phyloP scores from a whole-genome alignment of 2,113 vertebrate genomes.

The Ictidomys tridecemlineatus region DNA sequence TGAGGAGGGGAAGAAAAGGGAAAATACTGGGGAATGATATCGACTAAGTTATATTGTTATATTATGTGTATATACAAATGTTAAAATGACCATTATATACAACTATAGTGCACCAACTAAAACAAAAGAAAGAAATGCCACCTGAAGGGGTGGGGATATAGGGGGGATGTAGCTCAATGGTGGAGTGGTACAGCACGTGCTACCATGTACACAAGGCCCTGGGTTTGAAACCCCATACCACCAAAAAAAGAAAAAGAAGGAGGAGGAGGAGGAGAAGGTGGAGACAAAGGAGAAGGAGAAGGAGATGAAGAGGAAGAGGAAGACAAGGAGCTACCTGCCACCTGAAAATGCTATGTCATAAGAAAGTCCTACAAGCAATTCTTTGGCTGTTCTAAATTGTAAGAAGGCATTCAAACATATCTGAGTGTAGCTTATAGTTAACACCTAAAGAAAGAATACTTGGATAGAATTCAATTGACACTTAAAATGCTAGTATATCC shows the following conservation, averaged over 20 bases:
- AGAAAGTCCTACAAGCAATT: neutral
- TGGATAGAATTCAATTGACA: neutral
- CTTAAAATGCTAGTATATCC: conserved; percentile 1
- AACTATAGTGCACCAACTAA: neutral
- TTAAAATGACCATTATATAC: too few species aligned
- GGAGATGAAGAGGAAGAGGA: too few species aligned
- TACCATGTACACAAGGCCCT: neutral
- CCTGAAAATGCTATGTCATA: neutral
- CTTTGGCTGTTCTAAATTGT: conserved; percentile 32
- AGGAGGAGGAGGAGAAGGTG: too few species aligned
- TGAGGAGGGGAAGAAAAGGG: too few species aligned
- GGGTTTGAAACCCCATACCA: neutral
- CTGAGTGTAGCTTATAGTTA: neutral
- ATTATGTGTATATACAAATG: too few species aligned
- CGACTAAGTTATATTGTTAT: too few species aligned
- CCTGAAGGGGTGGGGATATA: too few species aligned
- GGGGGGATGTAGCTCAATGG: neutral
- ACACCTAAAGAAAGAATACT: conserved; percentile 28
- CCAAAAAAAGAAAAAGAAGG: neutral
- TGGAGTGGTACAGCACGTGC: too few species aligned
- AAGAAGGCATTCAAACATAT: neutral
- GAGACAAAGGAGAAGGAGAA: too few species aligned
- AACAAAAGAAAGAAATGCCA: neutral
- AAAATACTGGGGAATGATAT: too few species aligned
- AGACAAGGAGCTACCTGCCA: too few species aligned